Conservation (phyloP, 2,113 vertebrate genomes). For the Bucco capensis region DNA sequence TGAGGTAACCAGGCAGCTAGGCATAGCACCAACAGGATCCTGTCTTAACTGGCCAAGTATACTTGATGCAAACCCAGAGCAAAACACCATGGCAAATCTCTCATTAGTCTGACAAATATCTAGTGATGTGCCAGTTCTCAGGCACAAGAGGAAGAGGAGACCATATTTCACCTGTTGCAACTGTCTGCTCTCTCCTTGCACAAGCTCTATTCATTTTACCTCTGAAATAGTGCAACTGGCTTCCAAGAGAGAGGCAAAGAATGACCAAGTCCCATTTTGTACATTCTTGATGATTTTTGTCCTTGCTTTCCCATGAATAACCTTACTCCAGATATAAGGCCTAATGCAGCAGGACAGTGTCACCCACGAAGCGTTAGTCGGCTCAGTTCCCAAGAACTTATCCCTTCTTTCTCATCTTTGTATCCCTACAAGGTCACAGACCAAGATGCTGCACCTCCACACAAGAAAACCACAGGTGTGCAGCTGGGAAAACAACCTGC, state of each 20-base stretch:
- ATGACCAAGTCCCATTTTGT: background rate
- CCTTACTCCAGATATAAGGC: background rate
- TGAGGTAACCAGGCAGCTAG: background rate
- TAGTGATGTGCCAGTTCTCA: background rate
- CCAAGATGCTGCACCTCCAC: background rate
- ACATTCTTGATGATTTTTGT: background rate
- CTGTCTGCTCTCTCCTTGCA: background rate
- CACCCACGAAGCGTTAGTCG: background rate
- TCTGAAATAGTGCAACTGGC: background rate
- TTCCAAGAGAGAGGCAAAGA: background rate
- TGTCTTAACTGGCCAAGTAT: background rate
- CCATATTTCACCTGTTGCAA: background rate
- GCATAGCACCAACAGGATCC: background rate
- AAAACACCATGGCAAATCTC: background rate
- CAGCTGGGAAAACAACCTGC: background rate
- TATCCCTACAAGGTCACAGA: background rate
- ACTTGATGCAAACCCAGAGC: background rate
- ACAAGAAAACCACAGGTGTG: accelerated
- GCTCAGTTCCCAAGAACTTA: background rate
- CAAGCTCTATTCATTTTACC: background rate
- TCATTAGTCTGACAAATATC: background rate
- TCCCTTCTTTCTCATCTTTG: background rate
- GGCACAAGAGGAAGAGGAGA: background rate
- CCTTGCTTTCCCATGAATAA: background rate
- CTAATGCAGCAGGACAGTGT: background rate